Base-by-base conservation (phyloP, 2,797 vertebrate genomes). In the Eupleurogrammus muticus region DNA sequence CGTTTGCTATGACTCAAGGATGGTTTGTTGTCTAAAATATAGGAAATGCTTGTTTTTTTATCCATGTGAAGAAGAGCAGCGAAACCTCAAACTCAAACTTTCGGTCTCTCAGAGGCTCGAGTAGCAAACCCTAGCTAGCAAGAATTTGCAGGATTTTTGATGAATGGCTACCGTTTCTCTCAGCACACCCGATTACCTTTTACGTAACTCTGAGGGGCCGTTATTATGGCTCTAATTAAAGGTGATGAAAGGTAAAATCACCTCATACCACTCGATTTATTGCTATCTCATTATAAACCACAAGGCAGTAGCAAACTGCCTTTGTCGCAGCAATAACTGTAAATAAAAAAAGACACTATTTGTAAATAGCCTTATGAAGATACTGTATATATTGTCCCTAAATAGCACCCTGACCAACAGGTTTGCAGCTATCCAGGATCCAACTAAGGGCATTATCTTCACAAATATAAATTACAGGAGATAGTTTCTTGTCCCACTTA, bases 311-410 rank as follows among this genome's bases (percentile, higher is more conserved):
- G 75, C 20, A 64, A 77, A 83, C 80, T 83, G 65, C 70, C 59
- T 81, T 80, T 60, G 23, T 77, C 73, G 59, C 35, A 57, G 89
- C 87, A 92, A 91, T 91, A 91, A 88, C 32, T 90, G 86, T 90
- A 89, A 75, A 90, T 85, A 86, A n/a, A 55, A 61, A 47, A 63
- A 68, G 57, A 75, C 65, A 16, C 40, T 79, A 72, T 76, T 75
- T 91, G 89, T 91, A 88, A 71, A 89, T 89, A 90, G 61, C 70
- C 70, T 82, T 88, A 70, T 83, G 51, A 77, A 88, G 49, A 79
- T 73, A 80, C 62, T 85, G 66, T 83, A 80, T 67, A 49, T 80
- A 82, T 51, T 55, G 66, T 68, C 74, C 88, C 84, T 74, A 59
- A 67, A 65, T 69, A 71, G 80, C 81, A 50, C 40, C 74, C 74